Conservation (phyloP, 2,113 vertebrate genomes). For the Sterrhoptilus dennistouni region DNA sequence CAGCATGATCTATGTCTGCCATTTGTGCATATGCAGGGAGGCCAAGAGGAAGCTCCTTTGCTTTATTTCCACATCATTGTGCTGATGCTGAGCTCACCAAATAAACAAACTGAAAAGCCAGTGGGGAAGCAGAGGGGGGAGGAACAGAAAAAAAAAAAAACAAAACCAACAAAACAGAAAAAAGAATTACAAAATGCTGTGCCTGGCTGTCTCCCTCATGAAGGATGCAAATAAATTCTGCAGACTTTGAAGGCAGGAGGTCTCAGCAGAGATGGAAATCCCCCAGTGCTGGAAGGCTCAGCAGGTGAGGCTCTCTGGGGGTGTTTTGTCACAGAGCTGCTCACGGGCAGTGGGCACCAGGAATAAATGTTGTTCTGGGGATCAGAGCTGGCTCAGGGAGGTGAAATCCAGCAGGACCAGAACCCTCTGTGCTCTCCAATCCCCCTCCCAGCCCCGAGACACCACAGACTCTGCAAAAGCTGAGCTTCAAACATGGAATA, state of each 20-base stretch:
- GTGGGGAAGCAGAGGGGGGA: neutral
- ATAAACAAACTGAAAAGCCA: constrained; percentile 10
- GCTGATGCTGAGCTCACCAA: constrained; percentile 57
- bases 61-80: constrained; percentile 48
- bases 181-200: neutral
- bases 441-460: neutral
- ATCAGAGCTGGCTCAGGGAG: neutral
- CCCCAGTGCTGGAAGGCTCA: neutral
- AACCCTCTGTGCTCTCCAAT: neutral
- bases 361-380: neutral
- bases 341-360: neutral
- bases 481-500: rapidly evolving
- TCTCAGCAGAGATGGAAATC: constrained; percentile 10
- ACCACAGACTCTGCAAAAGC: neutral
- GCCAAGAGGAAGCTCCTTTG: neutral
- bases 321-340: neutral
- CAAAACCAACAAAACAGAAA: no score
- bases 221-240: constrained; percentile 11
- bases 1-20: constrained; percentile 1
- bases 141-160: neutral
- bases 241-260: neutral
- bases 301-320: neutral
- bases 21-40: constrained; percentile 25
- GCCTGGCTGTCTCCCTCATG: neutral
- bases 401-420: neutral